Conservation (phyloP, 2,888 invertebrate species). For the Tethea ocularis region DNA sequence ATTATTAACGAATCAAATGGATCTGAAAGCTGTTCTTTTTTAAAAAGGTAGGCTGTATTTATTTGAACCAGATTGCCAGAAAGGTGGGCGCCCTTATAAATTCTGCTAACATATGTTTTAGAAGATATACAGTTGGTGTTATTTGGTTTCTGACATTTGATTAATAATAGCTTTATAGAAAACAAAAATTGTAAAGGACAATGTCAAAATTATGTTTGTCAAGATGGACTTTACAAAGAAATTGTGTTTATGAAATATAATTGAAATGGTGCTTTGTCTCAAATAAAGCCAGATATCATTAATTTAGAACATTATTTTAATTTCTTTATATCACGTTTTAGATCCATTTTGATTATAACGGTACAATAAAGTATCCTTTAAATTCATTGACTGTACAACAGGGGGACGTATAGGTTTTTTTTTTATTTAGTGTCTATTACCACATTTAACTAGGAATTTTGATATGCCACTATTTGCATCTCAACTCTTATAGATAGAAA, state of each 20-base stretch:
- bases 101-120: too few species aligned
- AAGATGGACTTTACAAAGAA: too few species aligned
- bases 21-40: neutral
- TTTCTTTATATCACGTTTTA: neutral
- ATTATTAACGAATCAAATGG: neutral
- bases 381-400: neutral
- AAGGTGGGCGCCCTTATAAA: too few species aligned
- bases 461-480: neutral
- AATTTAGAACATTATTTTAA: neutral
- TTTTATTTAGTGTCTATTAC: neutral
- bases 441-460: neutral
- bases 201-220: too few species aligned
- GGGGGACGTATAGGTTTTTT: neutral
- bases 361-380: neutral
- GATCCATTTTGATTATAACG: neutral
- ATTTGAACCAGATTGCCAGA: too few species aligned
- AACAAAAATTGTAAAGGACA: too few species aligned
- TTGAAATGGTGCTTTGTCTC: too few species aligned
- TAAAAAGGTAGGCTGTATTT: neutral
- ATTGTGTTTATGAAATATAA: too few species aligned
- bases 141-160: too few species aligned
- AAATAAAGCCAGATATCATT: too few species aligned
- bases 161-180: too few species aligned
- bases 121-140: too few species aligned
- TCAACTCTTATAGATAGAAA: neutral